Conservation (phyloP, 2,113 vertebrate genomes). For the Leptodactylus fuscus region DNA sequence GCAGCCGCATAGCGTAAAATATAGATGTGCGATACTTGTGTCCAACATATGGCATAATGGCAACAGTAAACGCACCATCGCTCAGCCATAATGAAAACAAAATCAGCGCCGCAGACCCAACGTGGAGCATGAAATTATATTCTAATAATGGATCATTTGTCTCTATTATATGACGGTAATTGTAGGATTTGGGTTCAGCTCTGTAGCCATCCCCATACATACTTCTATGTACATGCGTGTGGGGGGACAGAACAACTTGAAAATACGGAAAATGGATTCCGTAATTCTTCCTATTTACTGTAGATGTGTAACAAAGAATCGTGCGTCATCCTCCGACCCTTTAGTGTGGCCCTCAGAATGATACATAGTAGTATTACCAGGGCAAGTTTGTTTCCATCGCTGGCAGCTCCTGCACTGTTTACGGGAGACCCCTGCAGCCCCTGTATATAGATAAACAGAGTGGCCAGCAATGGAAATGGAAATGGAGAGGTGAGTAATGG, state of each 20-base stretch:
- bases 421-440: too few species aligned
- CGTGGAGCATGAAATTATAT: not conserved
- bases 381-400: too few species aligned
- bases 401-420: too few species aligned
- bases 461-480: too few species aligned
- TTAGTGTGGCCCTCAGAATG: too few species aligned
- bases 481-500: too few species aligned
- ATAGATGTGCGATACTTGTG: not conserved
- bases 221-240: not conserved
- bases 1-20: not conserved
- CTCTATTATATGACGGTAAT: not conserved
- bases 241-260: not conserved
- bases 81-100: conserved; percentile 2
- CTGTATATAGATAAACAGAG: too few species aligned
- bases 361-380: too few species aligned
- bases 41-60: not conserved
- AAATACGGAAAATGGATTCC: not conserved
- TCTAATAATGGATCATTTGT: not conserved
- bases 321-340: too few species aligned
- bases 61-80: not conserved
- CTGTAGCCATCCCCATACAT: not conserved
- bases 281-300: not conserved
- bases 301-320: too few species aligned
- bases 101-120: not conserved
- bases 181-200: not conserved